Conservation (phyloP, 2,888 invertebrate genomes). For the Lomographa bimaculata region DNA sequence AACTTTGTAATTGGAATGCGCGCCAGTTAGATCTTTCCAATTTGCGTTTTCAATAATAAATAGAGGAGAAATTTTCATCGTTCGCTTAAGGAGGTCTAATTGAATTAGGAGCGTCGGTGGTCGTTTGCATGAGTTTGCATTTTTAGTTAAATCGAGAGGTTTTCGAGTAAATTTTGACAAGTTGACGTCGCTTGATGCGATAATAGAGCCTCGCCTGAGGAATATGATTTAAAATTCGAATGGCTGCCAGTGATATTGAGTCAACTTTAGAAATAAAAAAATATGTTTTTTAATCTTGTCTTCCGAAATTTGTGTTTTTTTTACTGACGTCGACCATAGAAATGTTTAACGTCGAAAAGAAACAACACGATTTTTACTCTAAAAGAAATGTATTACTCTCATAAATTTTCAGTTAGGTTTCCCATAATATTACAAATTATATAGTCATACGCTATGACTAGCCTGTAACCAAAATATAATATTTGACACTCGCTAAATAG, state of each 20-base stretch:
- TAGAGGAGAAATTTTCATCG: slow-evolving; percentile 60
- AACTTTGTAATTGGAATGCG: slow-evolving; percentile 62
- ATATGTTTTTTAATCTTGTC: too few relatives aligned
- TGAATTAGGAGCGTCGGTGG: slow-evolving; percentile 70
- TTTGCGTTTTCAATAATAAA: slow-evolving; percentile 66
- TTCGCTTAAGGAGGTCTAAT: slow-evolving; percentile 71
- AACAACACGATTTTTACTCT: too few relatives aligned
- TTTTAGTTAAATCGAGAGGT: slow-evolving; percentile 69
- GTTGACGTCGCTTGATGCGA: slow-evolving; percentile 50
- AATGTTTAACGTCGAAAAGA: too few relatives aligned
- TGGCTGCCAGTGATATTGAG: slow-evolving; percentile 13
- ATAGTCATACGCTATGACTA: too few relatives aligned
- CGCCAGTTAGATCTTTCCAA: slow-evolving; percentile 64
- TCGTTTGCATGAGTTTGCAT: slow-evolving; percentile 82
- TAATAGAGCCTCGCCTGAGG: slow-evolving; percentile 27
- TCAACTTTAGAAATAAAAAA: too few relatives aligned
- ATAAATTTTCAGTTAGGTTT: too few relatives aligned
- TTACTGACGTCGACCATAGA: too few relatives aligned
- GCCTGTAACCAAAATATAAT: too few relatives aligned
- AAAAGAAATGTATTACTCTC: too few relatives aligned
- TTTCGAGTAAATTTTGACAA: slow-evolving; percentile 66
- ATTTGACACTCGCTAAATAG: too few relatives aligned
- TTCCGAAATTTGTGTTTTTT: too few relatives aligned
- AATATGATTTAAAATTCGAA: slow-evolving; percentile 42
- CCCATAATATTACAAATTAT: too few relatives aligned